Evolutionary conservation across 2,797 vertebrate species (phyloP).

Genomic region (Gastrophryne carolinensis): DNA sequence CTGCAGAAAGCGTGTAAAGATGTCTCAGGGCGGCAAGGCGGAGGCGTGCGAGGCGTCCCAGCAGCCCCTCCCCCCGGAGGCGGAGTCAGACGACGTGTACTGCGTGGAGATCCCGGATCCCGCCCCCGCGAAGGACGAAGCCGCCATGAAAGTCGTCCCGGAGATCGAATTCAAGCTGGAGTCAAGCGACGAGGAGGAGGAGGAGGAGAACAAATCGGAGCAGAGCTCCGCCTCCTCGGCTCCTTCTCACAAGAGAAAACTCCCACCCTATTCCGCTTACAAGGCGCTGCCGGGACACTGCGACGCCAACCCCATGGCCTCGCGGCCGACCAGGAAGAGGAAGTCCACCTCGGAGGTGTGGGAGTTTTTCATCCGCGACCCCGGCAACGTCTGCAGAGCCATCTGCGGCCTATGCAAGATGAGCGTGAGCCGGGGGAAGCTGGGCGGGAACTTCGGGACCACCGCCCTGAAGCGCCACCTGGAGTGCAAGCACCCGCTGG

Average conservation of each 20-base stretch:
- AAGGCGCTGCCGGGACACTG: not conserved
- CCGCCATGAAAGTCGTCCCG: not conserved
- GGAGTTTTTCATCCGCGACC: slow-evolving; percentile 24
- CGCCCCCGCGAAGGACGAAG: not conserved
- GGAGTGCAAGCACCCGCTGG: slow-evolving; percentile 18
- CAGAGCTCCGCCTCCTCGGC: not conserved
- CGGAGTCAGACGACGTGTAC: not conserved
- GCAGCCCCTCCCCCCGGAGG: not conserved
- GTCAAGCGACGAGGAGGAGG: slow-evolving; percentile 19
- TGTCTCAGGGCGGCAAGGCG: not conserved
- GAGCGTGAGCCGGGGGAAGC: not conserved
- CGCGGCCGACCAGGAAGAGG: slow-evolving; percentile 27
- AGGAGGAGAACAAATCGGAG: slow-evolving; percentile 8
- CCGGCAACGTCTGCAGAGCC: slow-evolving; percentile 12
- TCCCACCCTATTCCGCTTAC: too few relatives aligned
- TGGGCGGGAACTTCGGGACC: slow-evolving; percentile 6
- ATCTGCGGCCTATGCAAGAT: slow-evolving; percentile 14
- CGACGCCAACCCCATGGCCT: not conserved
- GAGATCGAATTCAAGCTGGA: slow-evolving; percentile 45
- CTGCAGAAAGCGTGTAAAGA: not conserved
- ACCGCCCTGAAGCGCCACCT: not conserved
- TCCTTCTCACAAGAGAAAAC: not conserved
- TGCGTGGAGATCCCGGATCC: not conserved
- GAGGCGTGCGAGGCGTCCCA: too few relatives aligned
- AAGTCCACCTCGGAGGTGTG: slow-evolving; percentile 33